phyloP scores from a whole-genome alignment of 2,797 vertebrate species.

The Megaceryle alcyon region DNA sequence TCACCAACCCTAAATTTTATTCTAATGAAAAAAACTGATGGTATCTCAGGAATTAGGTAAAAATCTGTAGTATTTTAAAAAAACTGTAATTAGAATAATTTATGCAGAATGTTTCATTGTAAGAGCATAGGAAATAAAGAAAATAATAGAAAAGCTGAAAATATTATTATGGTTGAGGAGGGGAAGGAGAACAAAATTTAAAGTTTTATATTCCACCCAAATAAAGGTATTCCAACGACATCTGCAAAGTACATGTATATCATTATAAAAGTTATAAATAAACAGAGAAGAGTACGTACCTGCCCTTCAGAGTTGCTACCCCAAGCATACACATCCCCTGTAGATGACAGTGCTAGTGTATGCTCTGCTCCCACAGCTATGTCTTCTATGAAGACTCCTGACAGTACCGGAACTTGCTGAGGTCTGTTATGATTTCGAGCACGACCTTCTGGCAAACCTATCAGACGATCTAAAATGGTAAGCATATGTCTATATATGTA shows the following conservation, averaged over 20 bases:
- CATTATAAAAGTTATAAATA: background rate
- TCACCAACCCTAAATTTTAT: background rate
- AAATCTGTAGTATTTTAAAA: background rate
- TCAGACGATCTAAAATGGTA: constrained; percentile 81
- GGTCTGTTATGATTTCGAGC: constrained; percentile 87
- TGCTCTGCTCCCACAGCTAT: constrained; percentile 86
- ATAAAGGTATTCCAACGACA: background rate
- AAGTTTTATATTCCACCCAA: background rate
- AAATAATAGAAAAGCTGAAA: background rate
- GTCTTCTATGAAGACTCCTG: constrained; percentile 82
- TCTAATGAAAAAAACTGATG: background rate
- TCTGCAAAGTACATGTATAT: background rate
- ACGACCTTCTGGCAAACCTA: constrained; percentile 85
- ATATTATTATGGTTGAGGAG: accelerated
- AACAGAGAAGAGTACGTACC: constrained; percentile 47
- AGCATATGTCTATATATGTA: background rate
- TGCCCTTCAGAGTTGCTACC: constrained; percentile 88
- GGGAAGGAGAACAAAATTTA: background rate
- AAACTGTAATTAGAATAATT: background rate
- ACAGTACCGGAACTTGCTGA: constrained; percentile 81
- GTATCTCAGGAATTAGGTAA: background rate
- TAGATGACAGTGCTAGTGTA: constrained; percentile 80
- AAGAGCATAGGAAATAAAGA: background rate
- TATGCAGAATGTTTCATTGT: background rate
- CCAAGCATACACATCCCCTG: constrained; percentile 85